These are phyloP conservation scores for Caenorhabditis brenneri DNA, from an alignment of 1,140 invertebrate species.

Conservation along the genomic window DNA sequence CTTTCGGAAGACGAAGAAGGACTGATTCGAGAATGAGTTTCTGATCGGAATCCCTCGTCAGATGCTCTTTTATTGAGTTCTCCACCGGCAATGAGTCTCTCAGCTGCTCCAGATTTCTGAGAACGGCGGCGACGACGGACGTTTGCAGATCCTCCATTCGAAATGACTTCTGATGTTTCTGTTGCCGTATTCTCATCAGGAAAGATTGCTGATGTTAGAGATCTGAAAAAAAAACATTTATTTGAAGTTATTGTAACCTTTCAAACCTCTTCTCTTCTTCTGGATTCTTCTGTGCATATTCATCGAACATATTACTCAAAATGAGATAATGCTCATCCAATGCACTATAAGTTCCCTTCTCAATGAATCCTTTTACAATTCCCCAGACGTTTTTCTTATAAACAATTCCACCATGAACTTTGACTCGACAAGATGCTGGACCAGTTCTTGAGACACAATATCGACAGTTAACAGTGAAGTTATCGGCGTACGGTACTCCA, in stretches of 20 bases:
- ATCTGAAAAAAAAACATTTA: not conserved
- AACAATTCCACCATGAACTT: constrained; percentile 33
- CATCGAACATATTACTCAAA: not conserved
- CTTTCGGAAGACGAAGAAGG: not conserved
- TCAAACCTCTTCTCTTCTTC: not conserved
- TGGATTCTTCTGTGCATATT: not conserved
- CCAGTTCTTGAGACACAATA: constrained; percentile 44
- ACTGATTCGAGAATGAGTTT: not conserved
- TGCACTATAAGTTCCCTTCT: constrained; percentile 38
- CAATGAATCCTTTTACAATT: constrained; percentile 44
- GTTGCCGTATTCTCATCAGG: not conserved
- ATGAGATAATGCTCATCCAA: constrained; percentile 44
- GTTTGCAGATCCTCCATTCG: not conserved
- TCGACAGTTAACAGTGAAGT: constrained; percentile 40
- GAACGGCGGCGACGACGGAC: not conserved
- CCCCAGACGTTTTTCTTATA: constrained; percentile 48
- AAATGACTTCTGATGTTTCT: not conserved
- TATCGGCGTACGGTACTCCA: constrained; percentile 50
- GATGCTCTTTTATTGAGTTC: not conserved
- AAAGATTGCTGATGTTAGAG: not conserved
- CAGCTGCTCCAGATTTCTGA: not conserved
- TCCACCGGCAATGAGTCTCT: not conserved
- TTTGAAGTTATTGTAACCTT: not conserved
- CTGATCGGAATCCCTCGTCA: not conserved
- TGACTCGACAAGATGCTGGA: not conserved